phyloP scores from a whole-genome alignment of 2,113 vertebrate species.

The Nerophis ophidion region DNA sequence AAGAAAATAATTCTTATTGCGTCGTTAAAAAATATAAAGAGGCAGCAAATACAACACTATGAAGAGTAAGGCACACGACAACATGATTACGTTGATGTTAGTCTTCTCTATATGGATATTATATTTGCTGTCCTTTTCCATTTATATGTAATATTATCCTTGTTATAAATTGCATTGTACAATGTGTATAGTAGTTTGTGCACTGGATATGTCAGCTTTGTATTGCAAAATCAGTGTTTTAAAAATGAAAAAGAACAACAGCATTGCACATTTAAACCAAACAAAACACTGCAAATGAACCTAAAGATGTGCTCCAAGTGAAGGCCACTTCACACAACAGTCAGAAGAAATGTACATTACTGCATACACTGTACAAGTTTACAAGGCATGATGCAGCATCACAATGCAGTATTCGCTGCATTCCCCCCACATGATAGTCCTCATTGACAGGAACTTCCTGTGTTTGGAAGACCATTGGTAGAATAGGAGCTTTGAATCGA shows the following conservation, averaged over 20 bases:
- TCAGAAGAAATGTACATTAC: constrained; percentile 16
- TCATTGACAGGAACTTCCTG: constrained; percentile 25
- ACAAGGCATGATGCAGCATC: constrained; percentile 31
- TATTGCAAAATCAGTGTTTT: not conserved
- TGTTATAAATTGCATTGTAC: too few relatives aligned
- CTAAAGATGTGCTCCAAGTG: constrained; percentile 16
- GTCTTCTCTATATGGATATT: too few relatives aligned
- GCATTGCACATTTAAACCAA: constrained; percentile 31
- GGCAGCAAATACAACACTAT: not conserved
- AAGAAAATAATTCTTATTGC: not conserved
- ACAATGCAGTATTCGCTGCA: not conserved
- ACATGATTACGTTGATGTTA: not conserved
- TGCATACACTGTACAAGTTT: constrained; percentile 36
- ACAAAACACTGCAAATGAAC: constrained; percentile 28
- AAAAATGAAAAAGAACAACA: constrained; percentile 3
- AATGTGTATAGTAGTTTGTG: too few relatives aligned
- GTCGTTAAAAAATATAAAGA: not conserved
- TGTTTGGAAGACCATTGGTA: constrained; percentile 37
- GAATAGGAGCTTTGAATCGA: constrained; percentile 1
- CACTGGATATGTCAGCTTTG: not conserved
- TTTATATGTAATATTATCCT: too few relatives aligned
- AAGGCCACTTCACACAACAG: constrained; percentile 20
- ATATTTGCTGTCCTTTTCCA: too few relatives aligned
- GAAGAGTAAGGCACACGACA: not conserved
- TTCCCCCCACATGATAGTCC: not conserved